Percentiles rank a stretch among this genome's conserved stretches.
These are phyloP conservation scores for Habropoda laboriosa DNA, from an alignment of 1,140 invertebrate species.

Conservation along the genomic window DNA sequence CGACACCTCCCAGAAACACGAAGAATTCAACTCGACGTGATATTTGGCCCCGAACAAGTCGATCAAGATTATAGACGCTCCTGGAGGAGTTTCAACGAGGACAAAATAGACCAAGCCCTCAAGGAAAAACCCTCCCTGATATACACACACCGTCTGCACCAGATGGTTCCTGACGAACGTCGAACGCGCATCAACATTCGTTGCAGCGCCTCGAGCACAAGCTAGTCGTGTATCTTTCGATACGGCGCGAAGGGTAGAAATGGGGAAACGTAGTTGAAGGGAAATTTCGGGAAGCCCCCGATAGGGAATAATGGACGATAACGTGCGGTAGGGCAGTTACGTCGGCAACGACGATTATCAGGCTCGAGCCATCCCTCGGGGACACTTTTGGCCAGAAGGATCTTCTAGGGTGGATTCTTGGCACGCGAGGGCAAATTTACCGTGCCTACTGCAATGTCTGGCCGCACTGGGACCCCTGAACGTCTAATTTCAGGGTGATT, in stretches of 20 bases:
- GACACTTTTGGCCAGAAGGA: slow-evolving; percentile 31
- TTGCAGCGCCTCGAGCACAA: background rate
- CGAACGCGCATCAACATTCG: background rate
- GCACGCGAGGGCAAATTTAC: background rate
- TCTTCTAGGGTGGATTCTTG: slow-evolving; percentile 14
- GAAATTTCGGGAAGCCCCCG: slow-evolving; percentile 51
- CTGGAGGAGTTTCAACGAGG: background rate
- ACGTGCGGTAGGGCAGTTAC: slow-evolving; percentile 64
- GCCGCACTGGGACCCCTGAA: no score
- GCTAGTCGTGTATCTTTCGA: background rate
- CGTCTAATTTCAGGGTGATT: background rate
- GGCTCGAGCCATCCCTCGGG: slow-evolving; percentile 33
- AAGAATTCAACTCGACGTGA: background rate
- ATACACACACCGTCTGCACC: background rate
- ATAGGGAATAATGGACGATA: slow-evolving; percentile 62
- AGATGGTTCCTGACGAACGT: background rate
- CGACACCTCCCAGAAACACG: background rate
- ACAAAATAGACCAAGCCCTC: background rate
- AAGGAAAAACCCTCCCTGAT: background rate
- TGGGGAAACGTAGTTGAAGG: slow-evolving; percentile 48
- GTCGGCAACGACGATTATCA: slow-evolving; percentile 44
- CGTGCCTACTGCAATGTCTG: no score
- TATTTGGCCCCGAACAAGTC: background rate
- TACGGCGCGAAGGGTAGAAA: background rate
- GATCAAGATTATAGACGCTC: background rate